Percentiles rank a stretch among this genome's conserved stretches.
phyloP scores from a whole-genome alignment of 92 coral and sea anemone genomes.

The Porites evermanni region DNA sequence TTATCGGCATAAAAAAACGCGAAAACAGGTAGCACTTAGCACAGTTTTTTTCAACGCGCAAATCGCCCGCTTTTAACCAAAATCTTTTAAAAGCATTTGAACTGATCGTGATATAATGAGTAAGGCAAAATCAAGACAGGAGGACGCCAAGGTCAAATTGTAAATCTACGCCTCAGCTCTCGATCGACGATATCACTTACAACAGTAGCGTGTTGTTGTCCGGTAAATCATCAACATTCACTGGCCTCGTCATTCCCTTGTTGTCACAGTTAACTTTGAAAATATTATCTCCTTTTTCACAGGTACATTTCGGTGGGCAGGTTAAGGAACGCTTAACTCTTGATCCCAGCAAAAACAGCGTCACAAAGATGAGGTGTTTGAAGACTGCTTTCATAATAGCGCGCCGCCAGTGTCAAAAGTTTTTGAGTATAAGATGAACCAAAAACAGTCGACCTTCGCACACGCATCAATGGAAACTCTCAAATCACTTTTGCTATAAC shows the following conservation, averaged over 20 bases:
- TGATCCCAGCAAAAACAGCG: conserved; percentile 30
- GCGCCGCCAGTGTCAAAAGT: conserved; percentile 9
- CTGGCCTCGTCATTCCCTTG: conserved; percentile 11
- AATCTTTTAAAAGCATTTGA: not conserved
- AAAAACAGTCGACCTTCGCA: not conserved
- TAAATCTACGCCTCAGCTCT: no score
- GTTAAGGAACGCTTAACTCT: conserved; percentile 6
- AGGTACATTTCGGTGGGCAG: conserved; percentile 31
- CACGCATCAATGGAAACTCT: not conserved
- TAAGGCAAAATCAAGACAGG: not conserved
- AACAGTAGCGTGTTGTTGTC: conserved; percentile 22
- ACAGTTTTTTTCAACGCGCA: no score
- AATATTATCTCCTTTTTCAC: not conserved
- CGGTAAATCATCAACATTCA: conserved; percentile 30
- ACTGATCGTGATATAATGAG: not conserved
- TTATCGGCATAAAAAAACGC: not conserved
- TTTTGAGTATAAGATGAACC: conserved; percentile 3
- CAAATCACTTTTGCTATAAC: conserved; percentile 6
- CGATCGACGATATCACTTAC: conserved; percentile 10
- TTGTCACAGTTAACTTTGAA: conserved; percentile 7
- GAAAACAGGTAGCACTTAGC: not conserved
- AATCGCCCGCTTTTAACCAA: not conserved
- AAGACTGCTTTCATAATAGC: conserved; percentile 28
- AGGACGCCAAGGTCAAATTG: not conserved
- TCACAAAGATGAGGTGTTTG: conserved; percentile 28